These are phyloP conservation scores for Carollia perspicillata DNA, from an alignment of 2,113 vertebrate species.

Conservation along the genomic window DNA sequence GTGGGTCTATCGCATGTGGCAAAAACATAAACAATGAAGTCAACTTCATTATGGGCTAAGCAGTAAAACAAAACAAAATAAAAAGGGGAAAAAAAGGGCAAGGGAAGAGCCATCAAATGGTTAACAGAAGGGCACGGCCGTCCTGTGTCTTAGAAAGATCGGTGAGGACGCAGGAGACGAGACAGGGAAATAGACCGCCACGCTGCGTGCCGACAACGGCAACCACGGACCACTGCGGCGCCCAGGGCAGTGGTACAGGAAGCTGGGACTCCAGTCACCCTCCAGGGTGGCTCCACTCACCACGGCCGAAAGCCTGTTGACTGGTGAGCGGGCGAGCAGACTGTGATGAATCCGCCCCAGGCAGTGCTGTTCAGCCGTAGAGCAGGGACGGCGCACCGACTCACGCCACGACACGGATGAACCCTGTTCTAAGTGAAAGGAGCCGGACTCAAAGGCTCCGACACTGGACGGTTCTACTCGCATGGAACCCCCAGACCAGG, in stretches of 20 bases:
- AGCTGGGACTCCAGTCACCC: neutral
- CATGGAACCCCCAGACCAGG: neutral
- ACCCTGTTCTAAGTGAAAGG: neutral
- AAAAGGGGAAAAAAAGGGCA: rapidly evolving
- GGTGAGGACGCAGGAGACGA: neutral
- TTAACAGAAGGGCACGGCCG: neutral
- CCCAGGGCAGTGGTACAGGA: rapidly evolving
- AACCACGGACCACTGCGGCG: neutral
- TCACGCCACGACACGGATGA: rapidly evolving
- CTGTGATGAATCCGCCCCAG: rapidly evolving
- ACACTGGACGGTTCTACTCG: neutral
- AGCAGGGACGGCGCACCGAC: neutral
- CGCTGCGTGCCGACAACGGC: rapidly evolving
- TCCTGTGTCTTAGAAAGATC: neutral
- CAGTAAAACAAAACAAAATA: neutral
- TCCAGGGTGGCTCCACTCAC: neutral
- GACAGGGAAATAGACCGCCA: rapidly evolving
- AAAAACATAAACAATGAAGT: neutral
- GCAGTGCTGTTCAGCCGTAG: neutral
- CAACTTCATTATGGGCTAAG: neutral
- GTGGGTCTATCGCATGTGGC: neutral
- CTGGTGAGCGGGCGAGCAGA: neutral
- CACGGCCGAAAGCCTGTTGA: neutral
- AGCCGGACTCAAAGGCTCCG: neutral
- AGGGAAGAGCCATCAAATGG: rapidly evolving